phyloP scores from a whole-genome alignment of 1,140 invertebrate species.

The Mactra quadrangularis region DNA sequence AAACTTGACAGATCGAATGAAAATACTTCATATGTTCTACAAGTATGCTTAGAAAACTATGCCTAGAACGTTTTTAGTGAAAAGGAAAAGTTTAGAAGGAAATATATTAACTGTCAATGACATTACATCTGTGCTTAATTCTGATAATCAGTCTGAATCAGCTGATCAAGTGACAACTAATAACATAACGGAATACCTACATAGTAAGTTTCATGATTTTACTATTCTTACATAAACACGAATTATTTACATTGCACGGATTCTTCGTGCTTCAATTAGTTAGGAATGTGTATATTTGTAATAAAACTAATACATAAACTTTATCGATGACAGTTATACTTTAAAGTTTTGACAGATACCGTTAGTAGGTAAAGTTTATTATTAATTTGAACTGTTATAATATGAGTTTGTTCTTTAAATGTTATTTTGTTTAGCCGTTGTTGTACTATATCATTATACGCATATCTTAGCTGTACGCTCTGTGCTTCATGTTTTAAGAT shows the following conservation, averaged over 20 bases:
- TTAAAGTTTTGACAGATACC: too few relatives aligned
- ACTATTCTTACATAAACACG: background rate
- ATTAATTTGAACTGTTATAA: too few relatives aligned
- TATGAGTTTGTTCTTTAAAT: too few relatives aligned
- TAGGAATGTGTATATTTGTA: background rate
- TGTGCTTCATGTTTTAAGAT: background rate
- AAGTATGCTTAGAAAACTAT: constrained; percentile 54
- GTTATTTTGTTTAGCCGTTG: too few relatives aligned
- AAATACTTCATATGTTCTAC: constrained; percentile 4
- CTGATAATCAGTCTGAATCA: background rate
- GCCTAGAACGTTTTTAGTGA: constrained; percentile 58
- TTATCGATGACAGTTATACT: too few relatives aligned
- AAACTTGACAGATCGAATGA: constrained; percentile 29
- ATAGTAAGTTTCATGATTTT: constrained; percentile 10
- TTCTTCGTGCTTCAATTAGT: background rate
- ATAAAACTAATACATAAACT: too few relatives aligned
- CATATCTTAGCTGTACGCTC: too few relatives aligned
- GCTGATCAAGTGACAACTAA: constrained; percentile 3
- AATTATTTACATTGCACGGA: constrained; percentile 1
- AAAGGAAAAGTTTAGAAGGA: constrained; percentile 23
- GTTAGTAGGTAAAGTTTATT: too few relatives aligned
- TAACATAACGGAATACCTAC: constrained; percentile 23
- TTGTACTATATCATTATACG: too few relatives aligned
- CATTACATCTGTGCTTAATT: background rate
- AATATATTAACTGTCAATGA: background rate